Base-by-base conservation (phyloP, 2,113 vertebrate genomes). In the Rhabdornis inornatus region DNA sequence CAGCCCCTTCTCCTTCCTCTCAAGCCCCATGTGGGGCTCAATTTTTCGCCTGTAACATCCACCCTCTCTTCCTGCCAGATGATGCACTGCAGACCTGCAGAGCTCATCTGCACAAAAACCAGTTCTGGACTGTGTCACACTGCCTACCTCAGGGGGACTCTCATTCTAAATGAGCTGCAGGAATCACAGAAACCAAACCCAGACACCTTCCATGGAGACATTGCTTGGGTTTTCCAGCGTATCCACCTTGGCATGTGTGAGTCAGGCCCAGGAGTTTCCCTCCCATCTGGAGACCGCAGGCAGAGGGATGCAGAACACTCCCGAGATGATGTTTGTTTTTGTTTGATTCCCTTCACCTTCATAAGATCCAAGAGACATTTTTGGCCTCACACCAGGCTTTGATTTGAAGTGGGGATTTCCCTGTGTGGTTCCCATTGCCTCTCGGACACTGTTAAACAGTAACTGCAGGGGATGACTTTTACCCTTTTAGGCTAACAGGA, bases 351-450 rank as follows among this genome's bases (percentile, higher is more conserved):
- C 42, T 92, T 52, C 60, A 72, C 83, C 75, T 96, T 94, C 47
- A 78, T 45, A 77, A 94, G 81, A 91, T 89, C 1, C 0, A 82
- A 61, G 31, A 72, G 85, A n/a, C 39, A 5, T 89, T 82, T 91
- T 60, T 77, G 84, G 50, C 55, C 25, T 83, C 66, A 5, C 52
- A 70, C 39, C 69, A 94, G 64, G 21, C 72, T 85, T 75, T 74
- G 50, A 91, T 63, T 84, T 80, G 75, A 93, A 95, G 85, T 28
- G 92, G 85, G 68, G 92, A 83, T 96, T 97, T 94, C 94, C 92
- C 92, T 25, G 78, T 45, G 52, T 0, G 2, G 68, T 87, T 94
- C 23, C 2, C 25, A 6, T 76, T 95, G 70, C 19, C 57, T 65
- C 53, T 79, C 0, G 8, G 87, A 70, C 64, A 28, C 39, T 27